Evolutionary conservation across 2,797 vertebrate species (phyloP), one percentile per base, ranked within the genome.

Genomic region (Tadarida brasiliensis): DNA sequence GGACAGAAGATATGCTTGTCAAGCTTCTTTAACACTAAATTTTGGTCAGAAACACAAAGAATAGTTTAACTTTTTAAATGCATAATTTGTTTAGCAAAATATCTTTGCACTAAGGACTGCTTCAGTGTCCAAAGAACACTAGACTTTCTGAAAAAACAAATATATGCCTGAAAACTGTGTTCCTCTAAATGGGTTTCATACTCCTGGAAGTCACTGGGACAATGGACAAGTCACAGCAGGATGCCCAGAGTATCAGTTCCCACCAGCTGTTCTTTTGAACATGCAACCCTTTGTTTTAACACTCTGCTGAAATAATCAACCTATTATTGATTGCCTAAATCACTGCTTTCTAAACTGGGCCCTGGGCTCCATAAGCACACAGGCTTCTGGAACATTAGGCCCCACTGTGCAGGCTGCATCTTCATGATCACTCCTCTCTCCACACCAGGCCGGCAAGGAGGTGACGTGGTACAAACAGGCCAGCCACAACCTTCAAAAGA

Each of bases 121-220:
- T 71, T 96, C 51, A 30, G 33, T 67, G 7, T 80, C 74, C 87
- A 49, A 61, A 68, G 47, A 88, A 81, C 6, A 44, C 11, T 28
- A 68, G 44, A 11, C 22, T 87, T 95, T 81, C 67, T 82, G 33
- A 81, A 95, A 85, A 85, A 85, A 39, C 39, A 85, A 56, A 33
- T 30, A 57, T 17, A 65, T 74, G 78, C 11, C 28, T 51, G 68
- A 82, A 92, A 22, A 67, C 51, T 39, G 57, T 83, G 16, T 68
- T 85, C 35, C 82, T 54, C 4, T 39, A 77, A 81, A 11, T 59
- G 30, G 44, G 49, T 24, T 35, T 56, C 39, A 28, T 5, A 35
- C 12, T 80, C 54, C 61, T 65, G 8, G 56, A 83, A 82, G 74
- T n/a, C 54, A 22, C 47, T 10, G 44, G 30, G n/a, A 59, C 17